Base-by-base conservation (phyloP, 2,888 invertebrate species). In the Catonia carolina region DNA sequence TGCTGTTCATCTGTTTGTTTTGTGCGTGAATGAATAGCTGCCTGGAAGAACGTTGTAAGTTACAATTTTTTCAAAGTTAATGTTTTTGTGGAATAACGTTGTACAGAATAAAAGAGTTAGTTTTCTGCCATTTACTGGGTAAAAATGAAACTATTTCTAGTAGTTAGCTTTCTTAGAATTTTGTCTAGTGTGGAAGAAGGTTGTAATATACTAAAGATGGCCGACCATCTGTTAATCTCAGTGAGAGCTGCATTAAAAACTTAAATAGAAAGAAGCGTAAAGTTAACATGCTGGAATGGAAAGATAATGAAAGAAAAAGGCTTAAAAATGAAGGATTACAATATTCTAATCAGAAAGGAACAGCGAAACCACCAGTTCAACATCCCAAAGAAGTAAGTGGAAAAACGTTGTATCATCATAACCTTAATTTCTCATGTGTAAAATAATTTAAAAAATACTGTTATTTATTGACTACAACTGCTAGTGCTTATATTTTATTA, bases 311-410 rank as follows among this genome's bases (percentile, higher is more conserved):
- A 41, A 41, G 15, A 18, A 41, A 41, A 41, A 14, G 41, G 15
- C 41, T 14, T 14, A 41, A 41, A 41, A 41, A 41, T 41, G 41
- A 41, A 41, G 41, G 41, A 41, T 41, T 41, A 41, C 14, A 41
- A 41, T 41, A 41, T 15, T 14, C 15, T 14, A 15, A 14, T 41
- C 15, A 18, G 15, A 41, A 17, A 17, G 14, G 41, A 12, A 14
- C 15, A 17, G n/a, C 15, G 15, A 15, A 41, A 41, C 41, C 41
- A 27, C 14, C 41, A 14, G 15, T 41, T 6, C 41, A 41, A 41
- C 10, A 41, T 10, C 15, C 41, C 15, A 41, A 41, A 41, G 12
- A 14, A 17, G 17, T 41, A 18, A 41, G 41, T 41, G 41, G 41
- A 15, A 41, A 41, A 41, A 41, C 18, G 15, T 41, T 41, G 41